Evolutionary conservation across 2,113 vertebrate genomes (phyloP).

Genomic region (Oenanthe oenanthe): DNA sequence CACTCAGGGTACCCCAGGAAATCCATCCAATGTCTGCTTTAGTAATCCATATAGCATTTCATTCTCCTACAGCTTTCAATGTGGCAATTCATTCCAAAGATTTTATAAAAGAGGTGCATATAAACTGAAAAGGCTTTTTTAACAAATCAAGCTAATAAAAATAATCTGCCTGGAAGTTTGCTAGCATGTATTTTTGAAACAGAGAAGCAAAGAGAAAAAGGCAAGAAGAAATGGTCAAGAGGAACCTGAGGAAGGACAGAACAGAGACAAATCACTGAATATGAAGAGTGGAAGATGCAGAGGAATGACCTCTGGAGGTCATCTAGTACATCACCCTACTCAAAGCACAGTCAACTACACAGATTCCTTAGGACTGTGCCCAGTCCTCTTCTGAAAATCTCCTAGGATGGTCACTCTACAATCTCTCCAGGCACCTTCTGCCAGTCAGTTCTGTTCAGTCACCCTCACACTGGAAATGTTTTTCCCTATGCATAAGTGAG

Average conservation of each 20-base stretch:
- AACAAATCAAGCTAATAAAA: not conserved
- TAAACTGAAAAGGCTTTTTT: not conserved
- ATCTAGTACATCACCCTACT: not conserved
- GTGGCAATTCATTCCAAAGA: not conserved
- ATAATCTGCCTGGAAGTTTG: not conserved
- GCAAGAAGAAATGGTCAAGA: not conserved
- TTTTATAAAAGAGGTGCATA: not conserved
- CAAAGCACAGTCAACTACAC: not conserved
- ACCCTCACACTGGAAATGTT: not conserved
- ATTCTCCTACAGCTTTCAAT: not conserved
- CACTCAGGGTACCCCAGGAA: not conserved
- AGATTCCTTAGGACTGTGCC: not conserved
- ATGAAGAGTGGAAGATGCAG: not conserved
- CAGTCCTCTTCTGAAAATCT: not conserved
- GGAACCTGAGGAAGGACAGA: not conserved
- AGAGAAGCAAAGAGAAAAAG: not conserved
- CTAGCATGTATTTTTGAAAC: not conserved
- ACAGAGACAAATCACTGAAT: not conserved
- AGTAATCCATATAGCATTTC: not conserved
- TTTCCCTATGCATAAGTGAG: rapidly evolving
- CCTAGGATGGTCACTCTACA: not conserved
- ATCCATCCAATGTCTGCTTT: not conserved
- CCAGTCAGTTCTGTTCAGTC: not conserved
- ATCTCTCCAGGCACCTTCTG: not conserved
- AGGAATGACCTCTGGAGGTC: not conserved